phyloP scores from a whole-genome alignment of 1,140 invertebrate species.

The Drosophila quadrilineata region DNA sequence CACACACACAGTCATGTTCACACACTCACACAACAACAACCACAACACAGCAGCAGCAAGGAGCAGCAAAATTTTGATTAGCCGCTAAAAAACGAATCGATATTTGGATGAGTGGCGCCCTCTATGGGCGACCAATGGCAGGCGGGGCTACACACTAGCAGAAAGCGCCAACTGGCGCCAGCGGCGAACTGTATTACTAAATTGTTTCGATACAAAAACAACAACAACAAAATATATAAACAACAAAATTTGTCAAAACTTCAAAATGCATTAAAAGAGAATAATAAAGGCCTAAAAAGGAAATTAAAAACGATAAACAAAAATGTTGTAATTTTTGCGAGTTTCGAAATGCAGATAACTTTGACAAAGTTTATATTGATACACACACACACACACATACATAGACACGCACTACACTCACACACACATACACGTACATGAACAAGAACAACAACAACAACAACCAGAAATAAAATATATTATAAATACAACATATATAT shows the following conservation, averaged over 20 bases:
- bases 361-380: constrained; percentile 73
- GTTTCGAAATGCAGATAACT: constrained; percentile 8
- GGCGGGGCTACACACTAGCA: constrained; percentile 29
- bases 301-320: background rate
- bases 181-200: constrained; percentile 39
- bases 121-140: constrained; percentile 25
- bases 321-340: constrained; percentile 72
- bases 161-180: constrained; percentile 26
- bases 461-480: constrained; percentile 77
- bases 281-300: constrained; percentile 48
- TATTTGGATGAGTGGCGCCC: constrained; percentile 23
- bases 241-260: constrained; percentile 60
- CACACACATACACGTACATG: constrained; percentile 40
- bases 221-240: constrained; percentile 13
- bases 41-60: constrained; percentile 25
- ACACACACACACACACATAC: constrained; percentile 31
- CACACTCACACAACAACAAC: constrained; percentile 13
- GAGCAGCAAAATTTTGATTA: constrained; percentile 10
- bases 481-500: constrained; percentile 80
- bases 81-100: constrained; percentile 8
- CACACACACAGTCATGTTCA: constrained; percentile 5
- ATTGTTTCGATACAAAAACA: constrained; percentile 32
- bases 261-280: too few relatives aligned
- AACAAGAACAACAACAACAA: constrained; percentile 41
- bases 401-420: constrained; percentile 28